Conservation (phyloP, 2,797 vertebrate genomes). For the Smutsia gigantea region DNA sequence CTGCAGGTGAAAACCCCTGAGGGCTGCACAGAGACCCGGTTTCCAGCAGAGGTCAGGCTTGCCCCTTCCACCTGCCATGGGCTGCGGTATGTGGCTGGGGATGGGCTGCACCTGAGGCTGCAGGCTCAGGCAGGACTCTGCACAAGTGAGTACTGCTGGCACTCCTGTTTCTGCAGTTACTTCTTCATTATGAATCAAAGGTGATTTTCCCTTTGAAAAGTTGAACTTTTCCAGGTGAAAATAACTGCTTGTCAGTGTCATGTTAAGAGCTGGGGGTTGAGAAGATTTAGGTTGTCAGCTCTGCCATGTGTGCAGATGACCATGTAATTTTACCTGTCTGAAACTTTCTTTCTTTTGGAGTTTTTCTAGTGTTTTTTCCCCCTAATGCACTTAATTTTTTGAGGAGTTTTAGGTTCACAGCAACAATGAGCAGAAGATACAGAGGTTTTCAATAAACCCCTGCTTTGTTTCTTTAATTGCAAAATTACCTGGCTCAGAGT, state of each 20-base stretch:
- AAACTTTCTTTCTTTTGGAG: neutral
- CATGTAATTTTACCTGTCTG: neutral
- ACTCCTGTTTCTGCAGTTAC: neutral
- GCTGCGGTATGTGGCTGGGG: constrained; percentile 82
- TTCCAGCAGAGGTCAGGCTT: constrained; percentile 91
- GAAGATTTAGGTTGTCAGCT: neutral
- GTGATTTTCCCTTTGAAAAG: neutral
- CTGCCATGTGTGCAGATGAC: neutral
- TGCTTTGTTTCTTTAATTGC: neutral
- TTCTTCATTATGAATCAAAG: neutral
- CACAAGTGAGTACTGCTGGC: constrained; percentile 77
- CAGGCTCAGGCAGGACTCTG: constrained; percentile 79
- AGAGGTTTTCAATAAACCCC: neutral
- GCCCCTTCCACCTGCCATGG: constrained; percentile 88
- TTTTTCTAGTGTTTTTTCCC: neutral
- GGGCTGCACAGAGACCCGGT: constrained; percentile 79
- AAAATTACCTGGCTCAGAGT: neutral
- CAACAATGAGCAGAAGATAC: neutral
- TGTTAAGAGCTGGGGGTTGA: neutral
- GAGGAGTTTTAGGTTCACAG: neutral
- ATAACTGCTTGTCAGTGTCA: neutral
- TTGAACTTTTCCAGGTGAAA: constrained; percentile 36
- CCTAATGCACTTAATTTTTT: neutral
- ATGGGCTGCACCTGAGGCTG: constrained; percentile 92
- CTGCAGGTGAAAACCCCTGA: constrained; percentile 83